These are phyloP conservation scores for Anas platyrhynchos DNA, from an alignment of 2,113 vertebrate genomes.

Conservation along the genomic window DNA sequence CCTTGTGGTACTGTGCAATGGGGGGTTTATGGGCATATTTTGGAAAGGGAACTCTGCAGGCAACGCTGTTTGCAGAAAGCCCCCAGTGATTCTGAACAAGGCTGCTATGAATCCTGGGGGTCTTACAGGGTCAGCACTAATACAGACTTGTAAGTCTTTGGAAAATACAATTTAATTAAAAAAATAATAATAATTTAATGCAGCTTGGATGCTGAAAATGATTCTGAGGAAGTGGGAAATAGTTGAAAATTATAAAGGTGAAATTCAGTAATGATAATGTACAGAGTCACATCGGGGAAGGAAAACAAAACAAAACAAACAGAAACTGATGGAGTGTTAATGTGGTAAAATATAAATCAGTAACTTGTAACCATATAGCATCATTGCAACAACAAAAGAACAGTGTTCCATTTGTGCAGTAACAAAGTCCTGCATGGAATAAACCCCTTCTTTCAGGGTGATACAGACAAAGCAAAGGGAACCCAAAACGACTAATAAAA, in stretches of 20 bases:
- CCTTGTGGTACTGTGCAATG: accelerated
- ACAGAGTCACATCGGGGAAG: background rate
- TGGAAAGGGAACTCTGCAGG: background rate
- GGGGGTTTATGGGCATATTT: accelerated
- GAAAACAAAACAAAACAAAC: background rate
- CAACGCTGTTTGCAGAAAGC: accelerated
- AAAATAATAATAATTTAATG: background rate
- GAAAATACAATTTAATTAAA: background rate
- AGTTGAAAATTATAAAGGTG: background rate
- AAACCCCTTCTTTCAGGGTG: background rate
- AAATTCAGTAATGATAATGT: background rate
- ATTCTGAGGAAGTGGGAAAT: background rate
- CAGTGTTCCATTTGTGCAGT: background rate
- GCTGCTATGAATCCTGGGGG: too few relatives aligned
- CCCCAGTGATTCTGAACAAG: background rate
- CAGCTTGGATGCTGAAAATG: accelerated
- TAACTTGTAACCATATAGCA: background rate
- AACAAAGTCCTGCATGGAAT: background rate
- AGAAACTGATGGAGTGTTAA: background rate
- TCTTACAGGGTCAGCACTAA: background rate
- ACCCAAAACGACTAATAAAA: background rate
- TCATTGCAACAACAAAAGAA: too few relatives aligned
- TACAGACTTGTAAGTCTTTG: accelerated
- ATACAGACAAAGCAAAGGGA: background rate
- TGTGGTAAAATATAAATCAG: too few relatives aligned